Conservation (phyloP, 2,797 vertebrate genomes). For the Synanceia verrucosa region DNA sequence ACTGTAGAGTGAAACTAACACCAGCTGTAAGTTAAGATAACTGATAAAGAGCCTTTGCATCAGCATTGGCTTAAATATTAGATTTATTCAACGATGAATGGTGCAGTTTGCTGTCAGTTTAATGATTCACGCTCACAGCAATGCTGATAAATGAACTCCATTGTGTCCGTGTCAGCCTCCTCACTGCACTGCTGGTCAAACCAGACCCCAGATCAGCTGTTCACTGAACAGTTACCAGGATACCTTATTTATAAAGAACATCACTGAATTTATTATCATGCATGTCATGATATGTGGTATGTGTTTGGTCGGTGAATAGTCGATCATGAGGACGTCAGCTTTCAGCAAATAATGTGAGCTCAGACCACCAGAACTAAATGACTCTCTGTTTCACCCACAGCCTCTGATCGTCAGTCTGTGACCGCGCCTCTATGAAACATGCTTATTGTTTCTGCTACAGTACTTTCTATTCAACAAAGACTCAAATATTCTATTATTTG, state of each 20-base stretch:
- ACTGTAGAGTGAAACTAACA: not conserved
- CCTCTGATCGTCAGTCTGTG: too few species aligned
- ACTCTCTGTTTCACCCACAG: slow-evolving; percentile 17
- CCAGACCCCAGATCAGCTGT: not conserved
- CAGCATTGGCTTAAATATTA: not conserved
- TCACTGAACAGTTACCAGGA: not conserved
- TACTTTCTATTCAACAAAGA: too few species aligned
- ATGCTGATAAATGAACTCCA: slow-evolving; percentile 3
- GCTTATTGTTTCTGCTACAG: too few species aligned
- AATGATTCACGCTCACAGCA: not conserved
- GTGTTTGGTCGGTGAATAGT: not conserved
- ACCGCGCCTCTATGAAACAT: too few species aligned
- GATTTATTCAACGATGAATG: not conserved
- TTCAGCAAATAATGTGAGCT: not conserved
- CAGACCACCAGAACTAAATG: not conserved
- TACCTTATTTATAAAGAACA: too few species aligned
- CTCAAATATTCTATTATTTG: too few species aligned
- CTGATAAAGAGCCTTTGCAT: not conserved
- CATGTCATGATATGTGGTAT: not conserved
- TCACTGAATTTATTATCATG: not conserved
- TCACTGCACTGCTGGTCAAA: not conserved
- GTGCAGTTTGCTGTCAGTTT: not conserved
- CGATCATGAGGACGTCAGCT: not conserved
- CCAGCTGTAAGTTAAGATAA: not conserved
- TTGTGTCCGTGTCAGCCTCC: slow-evolving; percentile 24